phyloP scores from a whole-genome alignment of 2,113 vertebrate species.

The Pelvicachromis taeniatus region DNA sequence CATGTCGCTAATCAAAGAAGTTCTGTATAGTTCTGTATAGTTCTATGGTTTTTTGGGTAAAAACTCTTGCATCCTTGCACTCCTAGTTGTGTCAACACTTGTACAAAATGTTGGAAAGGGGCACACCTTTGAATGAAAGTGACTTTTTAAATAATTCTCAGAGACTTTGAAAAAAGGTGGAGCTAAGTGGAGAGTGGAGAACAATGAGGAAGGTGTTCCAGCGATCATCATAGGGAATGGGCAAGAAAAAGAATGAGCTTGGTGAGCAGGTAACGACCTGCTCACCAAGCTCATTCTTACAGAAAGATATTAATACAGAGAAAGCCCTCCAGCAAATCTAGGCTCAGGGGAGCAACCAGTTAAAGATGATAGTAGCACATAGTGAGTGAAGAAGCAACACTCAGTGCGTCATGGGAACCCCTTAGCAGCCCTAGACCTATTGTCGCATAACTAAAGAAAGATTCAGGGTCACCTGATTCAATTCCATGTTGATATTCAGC shows the following conservation, averaged over 20 bases:
- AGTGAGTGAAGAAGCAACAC: no score
- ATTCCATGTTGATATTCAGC: neutral
- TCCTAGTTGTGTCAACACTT: neutral
- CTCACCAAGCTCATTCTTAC: no score
- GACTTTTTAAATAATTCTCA: neutral
- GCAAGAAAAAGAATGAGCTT: neutral
- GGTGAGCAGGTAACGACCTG: neutral
- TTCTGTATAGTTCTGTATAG: no score
- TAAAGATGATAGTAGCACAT: no score
- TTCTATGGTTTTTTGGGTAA: no score
- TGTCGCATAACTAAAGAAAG: no score
- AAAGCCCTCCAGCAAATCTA: no score
- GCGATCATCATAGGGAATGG: neutral
- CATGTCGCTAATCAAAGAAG: no score
- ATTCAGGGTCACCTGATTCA: neutral
- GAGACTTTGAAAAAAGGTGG: neutral
- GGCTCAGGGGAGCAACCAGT: no score
- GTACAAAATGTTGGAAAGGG: neutral
- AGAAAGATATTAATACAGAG: no score
- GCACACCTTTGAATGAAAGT: neutral
- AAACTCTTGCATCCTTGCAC: neutral
- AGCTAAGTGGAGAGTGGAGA: fast-evolving
- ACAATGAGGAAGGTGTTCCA: neutral
- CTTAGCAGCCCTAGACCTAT: no score
- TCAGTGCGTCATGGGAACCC: no score